Evolutionary conservation across 2,797 vertebrate species (phyloP).

Genomic region (Lates japonicus): DNA sequence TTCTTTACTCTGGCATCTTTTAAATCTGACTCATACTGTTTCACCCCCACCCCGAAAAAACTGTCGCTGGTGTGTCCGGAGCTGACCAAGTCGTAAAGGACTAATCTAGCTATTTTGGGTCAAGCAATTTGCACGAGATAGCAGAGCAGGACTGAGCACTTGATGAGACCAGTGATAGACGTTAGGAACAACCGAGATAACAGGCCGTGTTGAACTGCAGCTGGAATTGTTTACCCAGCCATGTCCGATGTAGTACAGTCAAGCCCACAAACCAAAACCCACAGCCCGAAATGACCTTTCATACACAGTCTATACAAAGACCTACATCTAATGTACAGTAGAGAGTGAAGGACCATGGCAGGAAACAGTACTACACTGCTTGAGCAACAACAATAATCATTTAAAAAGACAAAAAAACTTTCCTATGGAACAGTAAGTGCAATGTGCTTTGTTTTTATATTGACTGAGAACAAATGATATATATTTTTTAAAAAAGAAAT

Average conservation of each 20-base stretch:
- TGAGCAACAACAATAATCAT: slow-evolving; percentile 89
- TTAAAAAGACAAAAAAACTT: slow-evolving; percentile 89
- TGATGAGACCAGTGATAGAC: slow-evolving; percentile 68
- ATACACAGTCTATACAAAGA: slow-evolving; percentile 75
- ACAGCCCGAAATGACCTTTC: slow-evolving; percentile 70
- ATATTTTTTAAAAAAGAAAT: slow-evolving; percentile 92
- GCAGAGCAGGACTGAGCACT: slow-evolving; percentile 67
- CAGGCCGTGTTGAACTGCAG: slow-evolving; percentile 68
- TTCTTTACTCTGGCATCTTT: slow-evolving; percentile 60
- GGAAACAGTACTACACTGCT: slow-evolving; percentile 89
- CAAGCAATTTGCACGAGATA: slow-evolving; percentile 60
- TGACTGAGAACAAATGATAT: slow-evolving; percentile 93
- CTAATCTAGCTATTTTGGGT: slow-evolving; percentile 65
- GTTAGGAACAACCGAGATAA: slow-evolving; percentile 61
- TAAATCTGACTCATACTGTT: slow-evolving; percentile 63
- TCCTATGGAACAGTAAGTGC: slow-evolving; percentile 93
- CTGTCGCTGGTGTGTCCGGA: slow-evolving; percentile 68
- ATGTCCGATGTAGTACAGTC: slow-evolving; percentile 65
- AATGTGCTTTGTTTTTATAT: slow-evolving; percentile 94
- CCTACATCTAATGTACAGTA: slow-evolving; percentile 79
- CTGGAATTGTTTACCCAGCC: slow-evolving; percentile 73
- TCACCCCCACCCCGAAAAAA: slow-evolving; percentile 60
- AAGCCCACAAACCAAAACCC: slow-evolving; percentile 60
- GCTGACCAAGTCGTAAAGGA: slow-evolving; percentile 55
- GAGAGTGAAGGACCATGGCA: slow-evolving; percentile 86